Conservation (phyloP, 2,797 vertebrate genomes). For the Lerista edwardsae region DNA sequence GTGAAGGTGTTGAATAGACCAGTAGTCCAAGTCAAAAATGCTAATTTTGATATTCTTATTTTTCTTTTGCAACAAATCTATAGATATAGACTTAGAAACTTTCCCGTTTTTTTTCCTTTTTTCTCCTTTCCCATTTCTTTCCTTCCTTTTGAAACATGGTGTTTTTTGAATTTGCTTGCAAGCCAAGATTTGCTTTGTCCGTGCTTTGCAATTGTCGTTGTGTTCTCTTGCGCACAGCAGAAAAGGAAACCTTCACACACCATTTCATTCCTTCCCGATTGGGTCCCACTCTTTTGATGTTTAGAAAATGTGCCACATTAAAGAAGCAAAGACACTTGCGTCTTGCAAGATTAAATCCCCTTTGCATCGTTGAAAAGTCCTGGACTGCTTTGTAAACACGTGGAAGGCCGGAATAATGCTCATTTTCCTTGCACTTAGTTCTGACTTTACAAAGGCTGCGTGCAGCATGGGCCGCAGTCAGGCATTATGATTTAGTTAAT, state of each 20-base stretch:
- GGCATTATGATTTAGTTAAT: constrained; percentile 45
- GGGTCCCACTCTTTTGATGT: background rate
- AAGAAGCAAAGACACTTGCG: background rate
- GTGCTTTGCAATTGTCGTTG: background rate
- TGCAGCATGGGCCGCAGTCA: constrained; percentile 7
- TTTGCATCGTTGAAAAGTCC: background rate
- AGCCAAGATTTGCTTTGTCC: constrained; percentile 21
- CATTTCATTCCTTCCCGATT: background rate
- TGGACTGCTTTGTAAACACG: constrained; percentile 19
- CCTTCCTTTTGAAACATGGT: background rate
- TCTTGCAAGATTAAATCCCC: background rate
- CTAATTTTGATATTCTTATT: background rate
- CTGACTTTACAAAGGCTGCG: constrained; percentile 22
- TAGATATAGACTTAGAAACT: background rate
- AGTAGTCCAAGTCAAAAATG: background rate
- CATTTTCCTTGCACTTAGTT: background rate
- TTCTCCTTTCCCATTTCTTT: background rate
- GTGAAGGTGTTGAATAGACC: background rate
- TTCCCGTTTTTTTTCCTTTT: rapidly evolving
- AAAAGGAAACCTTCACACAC: background rate
- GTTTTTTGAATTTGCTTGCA: constrained; percentile 26
- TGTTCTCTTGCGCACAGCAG: background rate
- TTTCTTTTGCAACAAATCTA: background rate
- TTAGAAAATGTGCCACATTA: constrained; percentile 23
- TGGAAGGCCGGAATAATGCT: background rate